Conservation (phyloP, 2,888 invertebrate genomes). For the Andrena haemorrhoa region DNA sequence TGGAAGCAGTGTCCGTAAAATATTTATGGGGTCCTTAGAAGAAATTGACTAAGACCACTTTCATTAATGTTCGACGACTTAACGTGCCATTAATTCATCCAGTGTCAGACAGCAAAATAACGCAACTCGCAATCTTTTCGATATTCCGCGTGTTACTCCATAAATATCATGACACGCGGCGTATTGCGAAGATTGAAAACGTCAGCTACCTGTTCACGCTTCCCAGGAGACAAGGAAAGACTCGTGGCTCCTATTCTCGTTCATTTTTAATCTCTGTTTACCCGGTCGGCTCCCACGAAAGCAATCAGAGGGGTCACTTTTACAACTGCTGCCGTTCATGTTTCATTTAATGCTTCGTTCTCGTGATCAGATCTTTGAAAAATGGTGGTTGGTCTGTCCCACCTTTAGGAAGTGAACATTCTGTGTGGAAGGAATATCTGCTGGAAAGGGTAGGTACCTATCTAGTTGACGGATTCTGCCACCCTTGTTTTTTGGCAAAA, state of each 20-base stretch:
- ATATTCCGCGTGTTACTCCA: conserved; percentile 48
- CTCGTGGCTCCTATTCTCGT: conserved; percentile 1
- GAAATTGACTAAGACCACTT: neutral
- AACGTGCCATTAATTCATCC: neutral
- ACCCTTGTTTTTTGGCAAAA: too few relatives aligned
- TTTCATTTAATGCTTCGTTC: neutral
- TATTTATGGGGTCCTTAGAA: neutral
- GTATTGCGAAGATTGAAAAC: conserved; percentile 51
- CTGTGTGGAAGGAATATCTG: neutral
- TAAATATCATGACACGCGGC: conserved; percentile 56
- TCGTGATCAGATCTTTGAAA: neutral
- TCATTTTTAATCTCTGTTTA: conserved; percentile 44
- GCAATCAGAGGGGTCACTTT: conserved; percentile 19
- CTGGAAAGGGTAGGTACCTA: too few relatives aligned
- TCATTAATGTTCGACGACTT: neutral
- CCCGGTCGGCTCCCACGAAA: neutral
- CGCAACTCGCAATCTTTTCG: conserved; percentile 19
- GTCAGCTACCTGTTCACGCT: conserved; percentile 39
- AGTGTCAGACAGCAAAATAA: neutral
- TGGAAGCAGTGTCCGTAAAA: neutral
- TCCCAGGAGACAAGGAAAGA: conserved; percentile 43
- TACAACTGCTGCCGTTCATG: neutral
- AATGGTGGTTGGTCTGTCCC: neutral
- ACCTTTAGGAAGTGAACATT: neutral
- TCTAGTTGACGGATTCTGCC: neutral